Base-by-base conservation (phyloP, 1,140 invertebrate species). In the Nebria ingens region DNA sequence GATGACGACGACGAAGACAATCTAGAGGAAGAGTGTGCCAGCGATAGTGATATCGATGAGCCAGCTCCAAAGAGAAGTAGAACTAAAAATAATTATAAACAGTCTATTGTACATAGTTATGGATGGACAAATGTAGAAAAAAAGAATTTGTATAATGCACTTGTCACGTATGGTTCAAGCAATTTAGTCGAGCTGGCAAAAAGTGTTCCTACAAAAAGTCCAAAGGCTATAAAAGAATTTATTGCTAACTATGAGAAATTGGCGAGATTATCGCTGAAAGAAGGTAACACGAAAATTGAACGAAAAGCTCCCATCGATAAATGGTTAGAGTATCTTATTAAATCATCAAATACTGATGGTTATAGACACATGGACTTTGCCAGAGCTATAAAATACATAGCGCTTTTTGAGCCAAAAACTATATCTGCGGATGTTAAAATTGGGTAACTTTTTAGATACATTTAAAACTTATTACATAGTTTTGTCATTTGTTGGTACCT, bases 331-430 rank as follows among this genome's bases (percentile, higher is more conserved):
- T 25, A 56, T 29, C 13, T 62, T 34, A 21, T n/a, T 4, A 42
- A 58, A 20, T 38, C 45, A 12, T 19, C 54, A 3, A 17, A 55
- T 19, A 34, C 53, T 53, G 25, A 50, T 53, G 15, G 12, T 19
- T 21, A 57, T 25, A 29, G 38, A 52, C 40, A 45, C 2, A 52
- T 17, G 6, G 40, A 45, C 17, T 12, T 61, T 23, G 45, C 60
- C 0, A 57, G 52, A 21, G 53, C 56, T 13, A 51, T 62, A 11
- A 62, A 60, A 19, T 62, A 55, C 19, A 58, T 62, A 11, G 51
- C 50, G 15, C 49, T 60, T 23, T 62, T 57, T 55, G 59, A 58
- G 34, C 9, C 25, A 29, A 12, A 54, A 6, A 38, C 42, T 21
- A 20, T 15, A 21, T 19, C 42, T n/a, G 20, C 21, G 0, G 2